Evolutionary conservation across 2,113 vertebrate genomes (phyloP), one percentile per base, ranked within the genome.

Genomic region (Archilochus colubris): DNA sequence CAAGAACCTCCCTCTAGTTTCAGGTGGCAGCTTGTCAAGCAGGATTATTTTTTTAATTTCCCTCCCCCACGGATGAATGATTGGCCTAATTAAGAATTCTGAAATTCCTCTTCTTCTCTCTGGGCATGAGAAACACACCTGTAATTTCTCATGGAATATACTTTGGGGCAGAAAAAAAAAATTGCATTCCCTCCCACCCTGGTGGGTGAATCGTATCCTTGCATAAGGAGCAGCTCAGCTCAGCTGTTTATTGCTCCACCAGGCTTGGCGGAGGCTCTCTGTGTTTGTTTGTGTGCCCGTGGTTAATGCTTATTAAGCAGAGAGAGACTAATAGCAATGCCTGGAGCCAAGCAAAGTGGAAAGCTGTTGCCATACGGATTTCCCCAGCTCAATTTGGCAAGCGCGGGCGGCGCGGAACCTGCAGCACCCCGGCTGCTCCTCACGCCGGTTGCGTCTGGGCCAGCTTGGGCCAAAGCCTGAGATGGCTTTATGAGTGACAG

Each of bases 1-100:
- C 88, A 89, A 92, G 95, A 95, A 83, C 89, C 80, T 96, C 92
- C 95, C 87, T 94, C 91, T 96, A 80, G 86, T 96, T 97, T 97
- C 75, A 66, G 88, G 80, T 91, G 82, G 91, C 89, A 97, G 83
- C 94, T 93, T 89, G 93, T 96, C 84, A 54, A 85, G 87, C 94
- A 95, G 94, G 85, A 91, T 96, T 48, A 46, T 96, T 63, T 20
- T 25, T 46, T 90, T 55, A 10, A 13, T 23, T 83, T 9, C 75
- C 46, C 46, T 20, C 44, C 46, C 82, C 64, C 88, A 25, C 76
- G 92, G 82, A 94, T 89, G 92, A 96, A 94, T 67, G 91, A 91
- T 70, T 82, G 51, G 76, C 86, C 96, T 90, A 82, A 83, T 93
- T 97, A 74, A 91, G 96, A 94, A 73, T 96, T 89, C 89, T 64